These are phyloP conservation scores for Drosophila trichaetosa DNA, from an alignment of 2,888 invertebrate genomes.

Conservation along the genomic window DNA sequence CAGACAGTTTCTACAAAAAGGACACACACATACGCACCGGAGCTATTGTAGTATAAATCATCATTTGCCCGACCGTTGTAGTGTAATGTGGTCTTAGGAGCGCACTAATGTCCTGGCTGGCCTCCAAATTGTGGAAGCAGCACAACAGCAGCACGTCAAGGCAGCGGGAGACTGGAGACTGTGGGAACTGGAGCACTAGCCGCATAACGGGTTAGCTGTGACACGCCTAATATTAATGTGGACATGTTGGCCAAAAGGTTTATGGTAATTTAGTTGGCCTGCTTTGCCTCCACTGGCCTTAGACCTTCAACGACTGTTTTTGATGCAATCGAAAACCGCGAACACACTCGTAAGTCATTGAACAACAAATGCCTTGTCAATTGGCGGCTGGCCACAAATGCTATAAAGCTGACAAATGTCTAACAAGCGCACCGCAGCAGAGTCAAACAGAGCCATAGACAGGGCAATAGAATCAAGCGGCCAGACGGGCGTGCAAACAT, in stretches of 20 bases:
- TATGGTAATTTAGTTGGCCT: conserved; percentile 34
- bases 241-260: conserved; percentile 31
- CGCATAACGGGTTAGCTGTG: conserved; percentile 4
- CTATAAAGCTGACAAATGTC: conserved; percentile 79
- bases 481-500: conserved; percentile 37
- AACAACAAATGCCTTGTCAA: conserved; percentile 69
- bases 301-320: not conserved
- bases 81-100: conserved; percentile 48
- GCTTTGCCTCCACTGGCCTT: conserved; percentile 1
- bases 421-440: conserved; percentile 52
- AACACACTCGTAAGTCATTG: conserved; percentile 55
- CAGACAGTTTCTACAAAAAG: not conserved
- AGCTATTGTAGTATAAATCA: conserved; percentile 69
- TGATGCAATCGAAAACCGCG: conserved; percentile 3
- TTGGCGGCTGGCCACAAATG: conserved; percentile 74
- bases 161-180: not conserved
- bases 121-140: conserved; percentile 15
- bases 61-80: conserved; percentile 60
- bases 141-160: not conserved
- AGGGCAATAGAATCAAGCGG: conserved; percentile 3
- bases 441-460: not conserved
- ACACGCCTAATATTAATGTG: conserved; percentile 23
- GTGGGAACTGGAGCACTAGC: conserved; percentile 22
- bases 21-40: not conserved
- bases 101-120: conserved; percentile 48